phyloP scores from a whole-genome alignment of 2,113 vertebrate species.

The Okapia johnstoni region DNA sequence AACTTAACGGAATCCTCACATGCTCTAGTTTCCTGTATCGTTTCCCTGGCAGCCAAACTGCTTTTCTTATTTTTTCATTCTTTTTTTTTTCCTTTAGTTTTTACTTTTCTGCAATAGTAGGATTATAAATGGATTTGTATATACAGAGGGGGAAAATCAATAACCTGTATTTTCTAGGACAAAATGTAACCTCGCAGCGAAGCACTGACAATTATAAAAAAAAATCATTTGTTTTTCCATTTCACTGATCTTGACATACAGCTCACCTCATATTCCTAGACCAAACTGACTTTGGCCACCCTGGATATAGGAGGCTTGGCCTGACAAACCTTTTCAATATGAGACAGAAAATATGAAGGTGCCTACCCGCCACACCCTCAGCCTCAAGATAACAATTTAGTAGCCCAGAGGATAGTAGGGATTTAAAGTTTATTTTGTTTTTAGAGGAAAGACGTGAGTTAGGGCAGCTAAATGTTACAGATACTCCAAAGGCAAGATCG shows the following conservation, averaged over 20 bases:
- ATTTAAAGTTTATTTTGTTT: neutral
- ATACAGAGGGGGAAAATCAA: slow-evolving; percentile 26
- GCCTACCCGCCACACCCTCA: neutral
- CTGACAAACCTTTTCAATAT: neutral
- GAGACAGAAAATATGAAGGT: neutral
- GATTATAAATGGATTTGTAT: slow-evolving; percentile 40
- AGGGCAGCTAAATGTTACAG: neutral
- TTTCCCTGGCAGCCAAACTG: neutral
- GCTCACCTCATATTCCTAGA: neutral
- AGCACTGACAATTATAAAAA: neutral
- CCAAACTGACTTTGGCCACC: neutral
- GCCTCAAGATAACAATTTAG: neutral
- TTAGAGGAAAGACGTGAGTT: neutral
- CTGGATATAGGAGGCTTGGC: neutral
- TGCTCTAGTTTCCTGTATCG: neutral
- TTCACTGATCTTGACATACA: neutral
- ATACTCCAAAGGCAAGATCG: neutral
- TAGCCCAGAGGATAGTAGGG: neutral
- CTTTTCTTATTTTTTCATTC: neutral
- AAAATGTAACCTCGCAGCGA: slow-evolving; percentile 29
- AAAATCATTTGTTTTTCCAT: slow-evolving; percentile 27
- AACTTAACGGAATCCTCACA: slow-evolving; percentile 25
- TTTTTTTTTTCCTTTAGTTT: neutral
- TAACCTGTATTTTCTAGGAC: neutral
- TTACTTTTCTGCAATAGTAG: slow-evolving; percentile 15